Conservation (phyloP, 2,113 vertebrate genomes). For the Elephantulus edwardii region DNA sequence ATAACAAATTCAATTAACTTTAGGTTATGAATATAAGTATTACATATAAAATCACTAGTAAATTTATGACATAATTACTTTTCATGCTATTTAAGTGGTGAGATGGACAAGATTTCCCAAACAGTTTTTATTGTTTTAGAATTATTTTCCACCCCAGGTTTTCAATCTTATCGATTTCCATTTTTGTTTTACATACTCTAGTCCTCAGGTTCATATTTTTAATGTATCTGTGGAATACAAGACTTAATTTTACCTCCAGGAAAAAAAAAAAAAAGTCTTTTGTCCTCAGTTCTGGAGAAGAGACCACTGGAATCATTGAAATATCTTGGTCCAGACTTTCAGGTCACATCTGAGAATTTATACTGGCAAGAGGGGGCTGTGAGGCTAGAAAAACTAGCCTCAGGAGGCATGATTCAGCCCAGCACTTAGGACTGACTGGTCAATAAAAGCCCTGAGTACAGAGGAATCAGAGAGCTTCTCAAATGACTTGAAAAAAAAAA, state of each 20-base stretch:
- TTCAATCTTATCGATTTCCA: not conserved
- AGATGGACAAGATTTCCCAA: not conserved
- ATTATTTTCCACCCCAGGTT: not conserved
- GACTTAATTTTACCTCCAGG: not conserved
- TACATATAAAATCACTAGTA: constrained; percentile 18
- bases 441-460: not conserved
- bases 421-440: too few relatives aligned
- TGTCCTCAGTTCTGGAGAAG: not conserved
- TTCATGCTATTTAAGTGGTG: not conserved
- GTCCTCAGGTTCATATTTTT: not conserved
- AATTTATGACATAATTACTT: constrained; percentile 34
- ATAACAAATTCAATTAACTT: constrained; percentile 52
- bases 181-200: not conserved
- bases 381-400: not conserved
- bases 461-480: not conserved
- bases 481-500: too few relatives aligned
- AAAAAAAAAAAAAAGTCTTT: not conserved
- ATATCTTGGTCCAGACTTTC: not conserved
- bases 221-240: not conserved
- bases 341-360: not conserved
- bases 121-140: not conserved
- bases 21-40: constrained; percentile 10
- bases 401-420: not conserved
- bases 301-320: not conserved
- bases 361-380: not conserved